These are phyloP conservation scores for Cybosia mesomella DNA, from an alignment of 2,888 invertebrate genomes.

Conservation along the genomic window DNA sequence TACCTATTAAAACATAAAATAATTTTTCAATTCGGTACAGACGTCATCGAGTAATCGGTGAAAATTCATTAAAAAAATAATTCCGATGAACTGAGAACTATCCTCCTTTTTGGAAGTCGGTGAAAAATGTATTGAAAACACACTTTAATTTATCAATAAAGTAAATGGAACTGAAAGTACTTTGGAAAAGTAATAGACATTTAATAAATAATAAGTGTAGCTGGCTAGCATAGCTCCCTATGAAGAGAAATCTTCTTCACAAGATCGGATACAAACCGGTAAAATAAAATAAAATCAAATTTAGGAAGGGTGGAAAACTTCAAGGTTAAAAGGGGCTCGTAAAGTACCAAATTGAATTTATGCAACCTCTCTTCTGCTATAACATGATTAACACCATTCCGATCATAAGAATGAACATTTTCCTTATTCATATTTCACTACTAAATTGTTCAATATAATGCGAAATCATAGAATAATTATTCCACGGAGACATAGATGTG, in stretches of 20 bases:
- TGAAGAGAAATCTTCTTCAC: not conserved
- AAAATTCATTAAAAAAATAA: too few relatives aligned
- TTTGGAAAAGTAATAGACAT: not conserved
- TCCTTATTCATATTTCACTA: not conserved
- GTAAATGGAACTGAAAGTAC: not conserved
- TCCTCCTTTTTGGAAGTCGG: too few relatives aligned
- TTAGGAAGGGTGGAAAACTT: not conserved
- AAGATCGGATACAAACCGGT: not conserved
- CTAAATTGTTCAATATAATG: not conserved
- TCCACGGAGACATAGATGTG: too few relatives aligned
- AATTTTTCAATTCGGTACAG: too few relatives aligned
- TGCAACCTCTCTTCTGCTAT: not conserved
- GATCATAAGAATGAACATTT: conserved; percentile 1
- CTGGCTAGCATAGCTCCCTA: not conserved
- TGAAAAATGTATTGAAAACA: too few relatives aligned
- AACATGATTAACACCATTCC: not conserved
- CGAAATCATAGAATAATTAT: not conserved
- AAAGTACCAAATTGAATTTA: conserved; percentile 5
- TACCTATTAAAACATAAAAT: too few relatives aligned
- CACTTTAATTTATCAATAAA: not conserved
- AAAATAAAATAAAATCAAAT: not conserved
- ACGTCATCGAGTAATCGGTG: too few relatives aligned
- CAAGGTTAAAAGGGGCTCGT: not conserved
- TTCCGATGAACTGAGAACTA: too few relatives aligned
- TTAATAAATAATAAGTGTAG: not conserved